Percentiles rank a stretch among this genome's conserved stretches.
These are phyloP conservation scores for Drosophila triauraria DNA, from an alignment of 1,140 invertebrate genomes.

Conservation along the genomic window DNA sequence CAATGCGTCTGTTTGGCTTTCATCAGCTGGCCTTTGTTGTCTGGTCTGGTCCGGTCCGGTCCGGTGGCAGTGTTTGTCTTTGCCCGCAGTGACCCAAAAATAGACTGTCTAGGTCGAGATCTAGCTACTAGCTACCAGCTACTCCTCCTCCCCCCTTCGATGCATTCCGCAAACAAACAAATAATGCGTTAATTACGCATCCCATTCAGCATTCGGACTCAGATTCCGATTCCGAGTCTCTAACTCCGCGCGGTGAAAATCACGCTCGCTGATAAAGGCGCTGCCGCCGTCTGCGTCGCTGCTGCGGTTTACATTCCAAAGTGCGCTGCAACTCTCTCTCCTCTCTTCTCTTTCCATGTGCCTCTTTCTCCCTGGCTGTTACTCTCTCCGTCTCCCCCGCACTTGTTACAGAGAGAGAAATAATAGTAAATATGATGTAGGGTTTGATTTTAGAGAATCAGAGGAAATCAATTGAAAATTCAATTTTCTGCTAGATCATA, in stretches of 20 bases:
- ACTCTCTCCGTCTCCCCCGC: conserved; percentile 4
- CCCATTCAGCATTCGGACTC: conserved; percentile 52
- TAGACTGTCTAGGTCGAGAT: conserved; percentile 50
- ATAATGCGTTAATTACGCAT: conserved; percentile 69
- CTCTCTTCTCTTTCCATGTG: neutral
- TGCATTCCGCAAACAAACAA: conserved; percentile 18
- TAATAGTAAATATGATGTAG: neutral
- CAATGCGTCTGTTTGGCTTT: conserved; percentile 6
- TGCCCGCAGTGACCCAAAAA: conserved; percentile 61
- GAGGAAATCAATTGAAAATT: too few relatives aligned
- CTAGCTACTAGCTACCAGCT: neutral
- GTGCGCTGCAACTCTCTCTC: conserved; percentile 34
- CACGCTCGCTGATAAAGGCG: conserved; percentile 65
- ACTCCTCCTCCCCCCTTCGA: too few relatives aligned
- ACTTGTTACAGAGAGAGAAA: neutral
- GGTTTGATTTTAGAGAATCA: too few relatives aligned
- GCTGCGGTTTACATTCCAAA: conserved; percentile 78
- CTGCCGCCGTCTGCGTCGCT: conserved; percentile 21
- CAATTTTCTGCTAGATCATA: neutral
- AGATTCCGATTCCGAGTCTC: conserved; percentile 11
- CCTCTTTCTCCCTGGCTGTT: too few relatives aligned
- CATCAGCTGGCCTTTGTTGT: conserved; percentile 44
- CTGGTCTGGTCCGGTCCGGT: neutral
- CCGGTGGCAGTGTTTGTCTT: conserved; percentile 17
- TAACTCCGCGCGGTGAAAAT: conserved; percentile 44